Conservation (phyloP, 2,797 vertebrate genomes). For the Garrulus glandarius region DNA sequence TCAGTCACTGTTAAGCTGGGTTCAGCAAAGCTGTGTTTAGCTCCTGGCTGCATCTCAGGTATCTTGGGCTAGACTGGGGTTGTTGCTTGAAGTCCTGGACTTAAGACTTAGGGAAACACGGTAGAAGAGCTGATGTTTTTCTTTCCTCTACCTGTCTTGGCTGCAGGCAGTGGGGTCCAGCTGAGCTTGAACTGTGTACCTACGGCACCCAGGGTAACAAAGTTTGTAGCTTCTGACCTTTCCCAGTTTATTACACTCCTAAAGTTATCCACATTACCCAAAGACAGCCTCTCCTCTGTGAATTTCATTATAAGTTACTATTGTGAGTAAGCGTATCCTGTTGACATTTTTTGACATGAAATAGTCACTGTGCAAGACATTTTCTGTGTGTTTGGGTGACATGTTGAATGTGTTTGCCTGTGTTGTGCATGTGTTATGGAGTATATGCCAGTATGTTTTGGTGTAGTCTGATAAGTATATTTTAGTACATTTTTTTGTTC, state of each 20-base stretch:
- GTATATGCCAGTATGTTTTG: neutral
- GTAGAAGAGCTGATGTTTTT: accelerated
- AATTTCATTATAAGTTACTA: neutral
- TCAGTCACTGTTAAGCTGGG: neutral
- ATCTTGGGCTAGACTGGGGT: neutral
- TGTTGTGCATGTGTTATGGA: neutral
- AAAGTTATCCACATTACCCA: neutral
- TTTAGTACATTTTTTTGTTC: neutral
- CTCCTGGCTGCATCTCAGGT: neutral
- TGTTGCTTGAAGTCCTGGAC: neutral
- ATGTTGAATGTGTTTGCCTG: neutral
- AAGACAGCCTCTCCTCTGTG: neutral
- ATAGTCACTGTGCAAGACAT: neutral
- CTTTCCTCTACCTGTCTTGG: neutral
- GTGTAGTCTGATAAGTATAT: neutral
- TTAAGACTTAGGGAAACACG: neutral
- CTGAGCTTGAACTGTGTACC: accelerated
- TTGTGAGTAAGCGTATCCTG: neutral
- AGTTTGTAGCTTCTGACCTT: neutral
- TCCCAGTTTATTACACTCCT: neutral
- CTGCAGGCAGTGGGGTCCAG: neutral
- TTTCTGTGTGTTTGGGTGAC: neutral
- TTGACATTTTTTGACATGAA: neutral
- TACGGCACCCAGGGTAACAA: neutral
- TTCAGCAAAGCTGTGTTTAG: neutral